A percentile compares a stretch with the other conserved stretches of the same genome.
These are phyloP conservation scores for Drosophila austrosaltans DNA, from an alignment of 2,888 invertebrate species.

Conservation along the genomic window DNA sequence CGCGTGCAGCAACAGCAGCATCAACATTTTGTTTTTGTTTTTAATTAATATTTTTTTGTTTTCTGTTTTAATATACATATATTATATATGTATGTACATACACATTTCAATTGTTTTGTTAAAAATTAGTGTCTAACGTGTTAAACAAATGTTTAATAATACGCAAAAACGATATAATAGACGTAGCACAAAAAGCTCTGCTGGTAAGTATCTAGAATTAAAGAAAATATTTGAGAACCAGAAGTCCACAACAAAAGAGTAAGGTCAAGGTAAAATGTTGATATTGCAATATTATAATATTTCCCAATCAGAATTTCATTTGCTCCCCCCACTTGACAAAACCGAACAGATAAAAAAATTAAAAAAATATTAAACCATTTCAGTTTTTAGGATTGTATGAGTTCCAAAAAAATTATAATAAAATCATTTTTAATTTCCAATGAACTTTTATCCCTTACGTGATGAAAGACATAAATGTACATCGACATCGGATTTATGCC, in stretches of 20 bases:
- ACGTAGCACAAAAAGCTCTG: slow-evolving; percentile 39
- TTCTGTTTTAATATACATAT: slow-evolving; percentile 1
- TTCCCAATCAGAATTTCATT: neutral
- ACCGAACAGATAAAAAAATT: neutral
- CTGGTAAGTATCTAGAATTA: slow-evolving; percentile 26
- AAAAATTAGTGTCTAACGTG: slow-evolving; percentile 19
- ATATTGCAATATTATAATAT: slow-evolving; percentile 1
- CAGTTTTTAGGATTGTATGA: no score
- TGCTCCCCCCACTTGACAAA: no score
- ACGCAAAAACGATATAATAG: slow-evolving; percentile 57
- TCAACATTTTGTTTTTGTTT: slow-evolving; percentile 29
- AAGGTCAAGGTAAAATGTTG: slow-evolving; percentile 39
- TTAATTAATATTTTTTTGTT: slow-evolving; percentile 33
- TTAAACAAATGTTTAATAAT: neutral
- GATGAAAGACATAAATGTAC: no score
- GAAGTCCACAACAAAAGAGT: slow-evolving; percentile 34
- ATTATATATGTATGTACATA: slow-evolving; percentile 16
- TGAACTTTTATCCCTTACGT: no score
- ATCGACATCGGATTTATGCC: no score
- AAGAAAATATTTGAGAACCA: slow-evolving; percentile 1
- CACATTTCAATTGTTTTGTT: slow-evolving; percentile 25
- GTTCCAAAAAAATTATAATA: no score
- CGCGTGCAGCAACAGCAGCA: slow-evolving; percentile 38
- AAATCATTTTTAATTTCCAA: no score
- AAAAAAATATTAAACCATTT: no score